These are phyloP conservation scores for Drosophila yakuba DNA, from an alignment of 1,140 invertebrate genomes.

Conservation along the genomic window DNA sequence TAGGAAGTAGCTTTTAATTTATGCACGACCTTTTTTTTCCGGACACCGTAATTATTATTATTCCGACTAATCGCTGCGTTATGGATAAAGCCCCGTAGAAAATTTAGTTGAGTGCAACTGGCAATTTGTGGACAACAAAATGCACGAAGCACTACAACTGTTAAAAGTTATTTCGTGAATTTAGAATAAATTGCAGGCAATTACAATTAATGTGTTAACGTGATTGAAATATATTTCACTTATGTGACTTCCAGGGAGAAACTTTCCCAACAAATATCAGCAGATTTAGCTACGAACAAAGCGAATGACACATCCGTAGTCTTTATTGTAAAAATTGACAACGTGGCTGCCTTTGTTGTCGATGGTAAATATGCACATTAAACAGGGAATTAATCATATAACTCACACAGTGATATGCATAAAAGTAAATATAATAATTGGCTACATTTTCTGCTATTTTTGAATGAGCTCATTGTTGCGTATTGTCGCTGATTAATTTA, in stretches of 20 bases:
- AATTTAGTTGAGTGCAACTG: constrained; percentile 19
- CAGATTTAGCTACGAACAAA: constrained; percentile 4
- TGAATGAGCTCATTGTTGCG: constrained; percentile 29
- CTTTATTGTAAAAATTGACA: constrained; percentile 30
- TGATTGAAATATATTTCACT: constrained; percentile 23
- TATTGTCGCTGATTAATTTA: constrained; percentile 8
- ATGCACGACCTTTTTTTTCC: not conserved
- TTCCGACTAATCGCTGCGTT: constrained; percentile 37
- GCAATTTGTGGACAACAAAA: constrained; percentile 40
- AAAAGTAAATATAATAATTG: not conserved
- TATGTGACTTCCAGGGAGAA: constrained; percentile 3
- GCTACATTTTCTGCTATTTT: not conserved
- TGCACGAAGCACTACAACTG: constrained; percentile 18
- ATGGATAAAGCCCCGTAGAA: not conserved
- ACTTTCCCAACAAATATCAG: constrained; percentile 9
- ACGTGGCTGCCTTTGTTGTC: constrained; percentile 17
- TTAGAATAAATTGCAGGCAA: constrained; percentile 23
- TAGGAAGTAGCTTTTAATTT: constrained; percentile 18
- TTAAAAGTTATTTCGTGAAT: constrained; percentile 16
- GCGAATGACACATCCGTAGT: constrained; percentile 32
- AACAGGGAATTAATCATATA: constrained; percentile 20
- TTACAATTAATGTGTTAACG: constrained; percentile 40
- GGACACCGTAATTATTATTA: constrained; percentile 58
- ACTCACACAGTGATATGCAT: not conserved
- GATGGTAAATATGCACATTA: constrained; percentile 24